Percentiles rank a stretch among this genome's conserved stretches.
phyloP scores from a whole-genome alignment of 2,113 vertebrate genomes.

The Struthio camelus region DNA sequence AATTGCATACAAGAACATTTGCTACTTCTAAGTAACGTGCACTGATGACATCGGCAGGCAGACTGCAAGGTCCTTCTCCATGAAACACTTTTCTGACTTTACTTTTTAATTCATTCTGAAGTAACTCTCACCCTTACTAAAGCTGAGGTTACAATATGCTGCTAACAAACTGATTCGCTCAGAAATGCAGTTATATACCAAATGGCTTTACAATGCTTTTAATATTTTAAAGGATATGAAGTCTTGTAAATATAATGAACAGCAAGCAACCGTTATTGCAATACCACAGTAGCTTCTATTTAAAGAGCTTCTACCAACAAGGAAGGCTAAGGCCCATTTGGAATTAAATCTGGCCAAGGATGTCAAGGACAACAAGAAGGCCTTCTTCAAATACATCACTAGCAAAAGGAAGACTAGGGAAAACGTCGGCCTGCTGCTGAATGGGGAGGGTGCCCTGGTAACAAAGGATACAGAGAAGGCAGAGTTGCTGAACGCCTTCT shows the following conservation, averaged over 20 bases:
- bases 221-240: neutral
- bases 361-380: too few species aligned
- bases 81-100: neutral
- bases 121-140: neutral
- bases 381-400: too few species aligned
- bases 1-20: neutral
- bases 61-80: neutral
- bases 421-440: too few species aligned
- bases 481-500: too few species aligned
- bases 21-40: neutral
- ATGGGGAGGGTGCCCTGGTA: too few species aligned
- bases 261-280: neutral
- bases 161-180: neutral
- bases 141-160: neutral
- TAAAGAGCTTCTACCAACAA: neutral
- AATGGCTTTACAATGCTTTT: neutral
- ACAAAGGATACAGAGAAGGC: too few species aligned
- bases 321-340: too few species aligned
- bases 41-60: fast-evolving
- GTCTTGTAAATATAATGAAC: neutral
- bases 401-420: too few species aligned
- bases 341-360: too few species aligned
- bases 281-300: neutral
- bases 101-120: neutral
- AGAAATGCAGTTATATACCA: neutral